Percentiles rank a stretch among this genome's conserved stretches.
Evolutionary conservation across 2,797 vertebrate genomes (phyloP).

Genomic region (Labroides dimidiatus): DNA sequence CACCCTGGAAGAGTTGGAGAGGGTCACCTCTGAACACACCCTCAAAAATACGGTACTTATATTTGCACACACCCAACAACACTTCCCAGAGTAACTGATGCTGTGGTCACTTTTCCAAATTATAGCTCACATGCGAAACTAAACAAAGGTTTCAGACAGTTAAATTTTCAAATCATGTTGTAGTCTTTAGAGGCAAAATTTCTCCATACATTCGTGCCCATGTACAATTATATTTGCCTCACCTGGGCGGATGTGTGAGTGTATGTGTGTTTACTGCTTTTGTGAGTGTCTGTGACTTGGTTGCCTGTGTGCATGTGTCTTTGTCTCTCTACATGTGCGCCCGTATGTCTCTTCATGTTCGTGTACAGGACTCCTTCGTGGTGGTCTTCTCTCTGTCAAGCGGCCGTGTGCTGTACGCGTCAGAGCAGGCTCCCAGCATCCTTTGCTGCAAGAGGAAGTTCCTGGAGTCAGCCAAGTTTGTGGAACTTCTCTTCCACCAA

Average conservation of each 20-base stretch:
- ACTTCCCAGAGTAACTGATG: not conserved
- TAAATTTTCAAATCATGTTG: not conserved
- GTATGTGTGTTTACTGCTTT: conserved; percentile 60
- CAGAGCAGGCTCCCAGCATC: conserved; percentile 89
- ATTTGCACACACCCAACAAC: not conserved
- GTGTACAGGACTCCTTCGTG: conserved; percentile 88
- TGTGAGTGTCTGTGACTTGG: conserved; percentile 62
- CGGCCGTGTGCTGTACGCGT: conserved; percentile 87
- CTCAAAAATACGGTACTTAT: conserved; percentile 90
- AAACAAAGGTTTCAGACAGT: not conserved
- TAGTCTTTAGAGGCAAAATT: conserved; percentile 5
- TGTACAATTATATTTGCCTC: conserved; percentile 41
- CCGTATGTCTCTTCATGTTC: conserved; percentile 35
- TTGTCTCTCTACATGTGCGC: conserved; percentile 44
- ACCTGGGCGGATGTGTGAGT: conserved; percentile 52
- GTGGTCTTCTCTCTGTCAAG: conserved; percentile 90
- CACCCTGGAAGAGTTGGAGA: conserved; percentile 88
- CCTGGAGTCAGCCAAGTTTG: conserved; percentile 88
- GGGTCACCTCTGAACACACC: conserved; percentile 89
- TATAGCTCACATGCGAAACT: not conserved
- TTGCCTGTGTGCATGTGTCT: conserved; percentile 55
- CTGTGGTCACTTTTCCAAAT: not conserved
- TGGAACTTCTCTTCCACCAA: conserved; percentile 91
- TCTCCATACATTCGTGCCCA: not conserved
- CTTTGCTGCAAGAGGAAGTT: conserved; percentile 88